Evolutionary conservation across 2,888 invertebrate species (phyloP), one percentile per base, ranked within the genome.

Genomic region (Cryptus armator): DNA sequence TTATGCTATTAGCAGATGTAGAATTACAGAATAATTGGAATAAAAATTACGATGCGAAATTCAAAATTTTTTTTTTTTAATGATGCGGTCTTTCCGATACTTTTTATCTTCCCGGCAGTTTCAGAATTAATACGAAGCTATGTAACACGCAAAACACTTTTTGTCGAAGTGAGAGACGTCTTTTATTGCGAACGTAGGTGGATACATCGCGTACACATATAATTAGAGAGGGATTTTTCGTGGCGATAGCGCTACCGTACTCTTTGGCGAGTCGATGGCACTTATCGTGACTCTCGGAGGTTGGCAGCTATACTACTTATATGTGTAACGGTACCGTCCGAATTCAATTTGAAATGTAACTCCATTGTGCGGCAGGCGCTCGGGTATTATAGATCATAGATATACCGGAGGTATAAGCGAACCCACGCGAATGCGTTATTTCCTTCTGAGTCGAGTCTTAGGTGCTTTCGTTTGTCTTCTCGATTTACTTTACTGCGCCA

Each of bases 331-430:
- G 87, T 86, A 86, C 81, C 88, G 87, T 87, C 84, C 88, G 87
- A 90, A 90, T 90, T 90, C 86, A 88, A 89, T 90, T 88, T 85
- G 79, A 89, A 90, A 86, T 86, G 86, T 88, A 62, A 86, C 77
- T 6, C 88, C 84, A 89, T 89, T 89, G 89, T 89, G 74, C 81
- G 86, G 74, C 75, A 82, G 76, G 44, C 37, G 62, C 72, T 62
- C 59, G 59, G 86, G 56, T 88, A 88, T 88, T 88, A 89, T 88
- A 89, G 89, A 89, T 74, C 44, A 74, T 59, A 84, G 86, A 84
- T 87, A 85, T 81, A 82, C 62, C 4, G 51, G 29, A 32, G 10
- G 62, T 78, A 19, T 24, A 72, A 48, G 79, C 37, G 46, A n/a
- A 86, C 90, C 90, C 89, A 90, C 90, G 89, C 90, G 59, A 83